Conservation (phyloP, 2,113 vertebrate genomes). For the Dinomys branickii region DNA sequence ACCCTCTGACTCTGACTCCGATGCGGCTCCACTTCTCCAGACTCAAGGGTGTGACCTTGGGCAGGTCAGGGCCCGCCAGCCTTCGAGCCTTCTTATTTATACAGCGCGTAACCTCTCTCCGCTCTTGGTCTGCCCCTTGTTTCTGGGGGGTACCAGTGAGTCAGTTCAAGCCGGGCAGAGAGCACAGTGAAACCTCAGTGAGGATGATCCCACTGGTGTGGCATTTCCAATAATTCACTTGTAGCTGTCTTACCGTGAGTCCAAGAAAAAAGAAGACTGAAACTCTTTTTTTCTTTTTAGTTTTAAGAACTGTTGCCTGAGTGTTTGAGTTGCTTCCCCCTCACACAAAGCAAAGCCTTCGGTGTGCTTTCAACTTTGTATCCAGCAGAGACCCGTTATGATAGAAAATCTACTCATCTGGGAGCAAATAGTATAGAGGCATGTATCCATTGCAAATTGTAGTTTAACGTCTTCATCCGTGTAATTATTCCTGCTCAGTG, state of each 20-base stretch:
- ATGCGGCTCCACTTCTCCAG: background rate
- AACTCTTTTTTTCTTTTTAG: background rate
- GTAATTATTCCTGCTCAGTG: background rate
- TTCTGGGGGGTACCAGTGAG: background rate
- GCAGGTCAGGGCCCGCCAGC: background rate
- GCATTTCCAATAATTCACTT: background rate
- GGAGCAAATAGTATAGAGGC: background rate
- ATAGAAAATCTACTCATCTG: background rate
- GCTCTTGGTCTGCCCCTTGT: background rate
- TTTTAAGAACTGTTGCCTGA: background rate
- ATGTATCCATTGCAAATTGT: background rate
- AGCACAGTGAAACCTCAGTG: background rate
- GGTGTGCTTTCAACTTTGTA: background rate
- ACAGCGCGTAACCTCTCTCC: background rate
- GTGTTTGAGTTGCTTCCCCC: background rate
- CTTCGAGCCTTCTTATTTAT: background rate
- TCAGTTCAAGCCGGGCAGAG: background rate
- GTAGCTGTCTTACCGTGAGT: background rate
- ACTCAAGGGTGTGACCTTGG: fast-evolving
- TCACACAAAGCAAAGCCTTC: background rate
- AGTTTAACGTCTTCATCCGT: fast-evolving
- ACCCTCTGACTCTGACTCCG: fast-evolving
- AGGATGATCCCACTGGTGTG: background rate
- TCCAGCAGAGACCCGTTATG: background rate
- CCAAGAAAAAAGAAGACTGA: background rate